phyloP scores from a whole-genome alignment of 2,888 invertebrate genomes.

The Ischnura elegans region DNA sequence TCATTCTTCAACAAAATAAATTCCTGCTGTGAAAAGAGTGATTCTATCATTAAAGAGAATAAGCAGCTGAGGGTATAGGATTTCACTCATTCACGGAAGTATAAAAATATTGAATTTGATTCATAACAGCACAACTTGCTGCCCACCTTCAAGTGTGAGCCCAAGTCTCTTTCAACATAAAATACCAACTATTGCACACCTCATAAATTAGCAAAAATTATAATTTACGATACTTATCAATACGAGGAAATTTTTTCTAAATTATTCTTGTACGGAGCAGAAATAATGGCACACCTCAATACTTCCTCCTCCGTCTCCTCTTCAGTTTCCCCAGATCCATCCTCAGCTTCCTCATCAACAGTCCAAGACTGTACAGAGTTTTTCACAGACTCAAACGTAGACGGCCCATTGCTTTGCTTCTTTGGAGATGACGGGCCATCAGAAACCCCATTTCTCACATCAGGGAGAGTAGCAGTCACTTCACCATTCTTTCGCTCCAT shows the following conservation, averaged over 20 bases:
- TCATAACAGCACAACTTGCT: too few species aligned
- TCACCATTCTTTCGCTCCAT: conserved; percentile 59
- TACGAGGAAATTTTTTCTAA: neutral
- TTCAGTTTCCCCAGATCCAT: conserved; percentile 54
- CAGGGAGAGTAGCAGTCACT: conserved; percentile 51
- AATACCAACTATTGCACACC: too few species aligned
- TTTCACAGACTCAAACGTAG: conserved; percentile 47
- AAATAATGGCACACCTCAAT: conserved; percentile 49
- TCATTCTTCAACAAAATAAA: too few species aligned
- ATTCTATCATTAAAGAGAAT: too few species aligned
- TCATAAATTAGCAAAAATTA: too few species aligned
- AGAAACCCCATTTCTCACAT: conserved; percentile 48
- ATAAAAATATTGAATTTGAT: too few species aligned
- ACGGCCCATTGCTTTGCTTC: conserved; percentile 53
- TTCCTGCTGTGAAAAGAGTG: too few species aligned
- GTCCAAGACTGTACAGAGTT: conserved; percentile 47
- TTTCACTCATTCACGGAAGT: too few species aligned
- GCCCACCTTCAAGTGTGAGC: too few species aligned
- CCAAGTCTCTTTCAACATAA: too few species aligned
- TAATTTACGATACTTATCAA: neutral
- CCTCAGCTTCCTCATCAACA: conserved; percentile 51
- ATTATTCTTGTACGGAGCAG: neutral
- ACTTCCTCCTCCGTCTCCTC: conserved; percentile 58
- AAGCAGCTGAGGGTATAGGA: too few species aligned
- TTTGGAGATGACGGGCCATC: conserved; percentile 50